A percentile compares a stretch with the other conserved stretches of the same genome.
phyloP scores from a whole-genome alignment of 2,113 vertebrate genomes.

The Paratilapia polleni region DNA sequence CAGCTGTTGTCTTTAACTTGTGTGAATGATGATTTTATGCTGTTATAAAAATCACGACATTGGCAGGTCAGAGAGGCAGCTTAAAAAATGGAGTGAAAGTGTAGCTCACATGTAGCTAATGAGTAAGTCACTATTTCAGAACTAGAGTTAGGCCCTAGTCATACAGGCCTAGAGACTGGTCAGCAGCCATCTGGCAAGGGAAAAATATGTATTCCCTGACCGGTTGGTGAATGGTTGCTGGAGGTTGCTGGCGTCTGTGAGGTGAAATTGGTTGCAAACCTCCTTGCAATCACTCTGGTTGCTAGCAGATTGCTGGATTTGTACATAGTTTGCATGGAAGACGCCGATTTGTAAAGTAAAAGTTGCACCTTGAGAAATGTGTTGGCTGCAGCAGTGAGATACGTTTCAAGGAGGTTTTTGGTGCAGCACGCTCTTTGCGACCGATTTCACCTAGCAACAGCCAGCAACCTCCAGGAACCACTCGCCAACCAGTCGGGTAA shows the following conservation, averaged over 20 bases:
- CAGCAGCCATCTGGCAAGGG: neutral
- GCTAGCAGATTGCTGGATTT: neutral
- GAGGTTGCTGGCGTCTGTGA: no score
- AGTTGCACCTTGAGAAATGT: neutral
- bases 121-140: no score
- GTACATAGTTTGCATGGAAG: neutral
- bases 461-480: neutral
- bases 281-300: neutral
- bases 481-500: neutral
- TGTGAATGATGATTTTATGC: neutral
- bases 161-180: neutral
- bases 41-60: neutral
- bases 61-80: neutral
- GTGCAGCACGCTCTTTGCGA: neutral
- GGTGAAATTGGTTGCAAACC: no score
- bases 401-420: accelerated
- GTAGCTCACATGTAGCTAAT: no score
- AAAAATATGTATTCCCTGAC: neutral
- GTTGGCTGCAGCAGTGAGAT: neutral
- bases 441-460: neutral
- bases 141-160: neutral
- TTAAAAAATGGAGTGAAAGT: no score
- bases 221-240: neutral
- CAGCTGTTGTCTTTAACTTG: no score
- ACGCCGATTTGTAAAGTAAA: neutral